Conservation (phyloP, 2,797 vertebrate species). For the Manis pentadactyla region DNA sequence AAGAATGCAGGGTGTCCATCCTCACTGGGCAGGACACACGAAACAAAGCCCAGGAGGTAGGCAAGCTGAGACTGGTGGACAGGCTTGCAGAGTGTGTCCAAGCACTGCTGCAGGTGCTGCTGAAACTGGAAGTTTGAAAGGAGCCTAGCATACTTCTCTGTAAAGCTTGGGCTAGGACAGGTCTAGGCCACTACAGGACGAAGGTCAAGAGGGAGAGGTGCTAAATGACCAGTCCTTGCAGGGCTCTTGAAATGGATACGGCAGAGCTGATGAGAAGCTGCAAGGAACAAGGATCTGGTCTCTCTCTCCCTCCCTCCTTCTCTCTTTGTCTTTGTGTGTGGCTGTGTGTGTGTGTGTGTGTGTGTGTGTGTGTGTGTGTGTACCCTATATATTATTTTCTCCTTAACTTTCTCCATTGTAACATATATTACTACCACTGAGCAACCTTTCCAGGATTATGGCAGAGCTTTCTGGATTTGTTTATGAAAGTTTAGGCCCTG, state of each 20-base stretch:
- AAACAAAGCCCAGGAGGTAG: not conserved
- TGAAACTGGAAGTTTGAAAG: not conserved
- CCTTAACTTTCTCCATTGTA: not conserved
- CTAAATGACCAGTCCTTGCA: not conserved
- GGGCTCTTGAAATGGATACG: not conserved
- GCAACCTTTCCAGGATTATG: not conserved
- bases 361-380: not conserved
- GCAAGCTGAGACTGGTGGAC: not conserved
- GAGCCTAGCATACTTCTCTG: not conserved
- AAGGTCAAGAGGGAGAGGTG: not conserved
- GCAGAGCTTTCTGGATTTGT: not conserved
- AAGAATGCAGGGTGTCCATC: not conserved
- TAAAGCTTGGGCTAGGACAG: not conserved
- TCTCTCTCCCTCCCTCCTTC: not conserved
- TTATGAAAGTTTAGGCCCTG: not conserved
- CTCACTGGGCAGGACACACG: too few species aligned
- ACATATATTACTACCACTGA: not conserved
- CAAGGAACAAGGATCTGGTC: not conserved
- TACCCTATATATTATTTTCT: not conserved
- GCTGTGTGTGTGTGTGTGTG: not conserved
- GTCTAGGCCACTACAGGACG: not conserved
- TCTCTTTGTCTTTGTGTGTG: fast-evolving
- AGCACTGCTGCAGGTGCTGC: not conserved
- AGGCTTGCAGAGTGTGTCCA: too few species aligned
- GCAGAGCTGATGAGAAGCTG: not conserved